Base-by-base conservation (phyloP, 1,140 invertebrate species). In the Parasteatoda tepidariorum region DNA sequence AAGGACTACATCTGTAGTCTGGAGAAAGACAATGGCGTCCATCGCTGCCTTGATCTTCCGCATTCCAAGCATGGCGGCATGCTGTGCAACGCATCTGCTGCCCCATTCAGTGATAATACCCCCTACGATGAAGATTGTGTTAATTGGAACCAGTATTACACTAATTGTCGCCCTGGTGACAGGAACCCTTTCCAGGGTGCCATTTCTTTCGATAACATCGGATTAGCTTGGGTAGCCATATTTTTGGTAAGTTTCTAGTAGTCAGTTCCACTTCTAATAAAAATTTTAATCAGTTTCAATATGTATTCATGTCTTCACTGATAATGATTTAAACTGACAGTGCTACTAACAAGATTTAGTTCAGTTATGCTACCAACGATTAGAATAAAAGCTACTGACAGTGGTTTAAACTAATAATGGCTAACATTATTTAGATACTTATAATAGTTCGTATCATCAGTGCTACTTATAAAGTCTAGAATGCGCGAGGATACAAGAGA, bases 131-230 rank as follows among this genome's bases (percentile, higher is more conserved):
- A 28, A 18, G 88, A 87, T 11, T 99, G 98, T 89, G 94, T 99
- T 86, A 98, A 99, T 91, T 99, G 98, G 98, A 98, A 99, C 90
- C 94, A 97, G 90, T 99, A 99, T 90, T 99, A 99, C 88, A 97
- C 95, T 5, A 93, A 95, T 86, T 99, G 98, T 90, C 93, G 93
- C 70, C 93, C 97, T 75, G 94, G 95, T 79, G 96, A 96, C 59
- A 93, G 94, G 86, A 99, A 99, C 91, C 98, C 98, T 28, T 99
- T 99, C 89, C 96, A 98, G 90, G 98, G 98, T 57, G 98, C 98
- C 28, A 99, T 99, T 87, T 98, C 97, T 18, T 99, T 99, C 90
- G 98, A 99, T 90, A 99, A 99, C 90, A 99, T 99, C 86, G 98
- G 98, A 62, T 92, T 99, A 85, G 98, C 98, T 41, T 99, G 98